phyloP scores from a whole-genome alignment of 2,888 invertebrate genomes.

The Ichneumoninae sp. region DNA sequence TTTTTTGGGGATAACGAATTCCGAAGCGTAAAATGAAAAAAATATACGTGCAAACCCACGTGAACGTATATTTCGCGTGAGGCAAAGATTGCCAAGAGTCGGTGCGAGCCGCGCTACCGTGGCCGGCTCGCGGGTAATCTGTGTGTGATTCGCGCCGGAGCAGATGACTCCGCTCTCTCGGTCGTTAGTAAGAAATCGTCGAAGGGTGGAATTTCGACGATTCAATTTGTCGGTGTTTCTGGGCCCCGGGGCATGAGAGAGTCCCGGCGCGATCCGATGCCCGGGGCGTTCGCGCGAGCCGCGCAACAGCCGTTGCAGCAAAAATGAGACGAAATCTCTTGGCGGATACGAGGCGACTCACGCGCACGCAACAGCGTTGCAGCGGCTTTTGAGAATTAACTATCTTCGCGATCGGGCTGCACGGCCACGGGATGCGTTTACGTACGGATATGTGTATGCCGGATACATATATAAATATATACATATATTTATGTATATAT shows the following conservation, averaged over 20 bases:
- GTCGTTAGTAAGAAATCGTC: conserved; percentile 73
- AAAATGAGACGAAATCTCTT: conserved; percentile 75
- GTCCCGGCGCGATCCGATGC: conserved; percentile 62
- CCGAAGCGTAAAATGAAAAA: background rate
- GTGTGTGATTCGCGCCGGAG: conserved; percentile 15
- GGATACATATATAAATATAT: conserved; percentile 29
- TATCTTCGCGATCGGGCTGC: conserved; percentile 24
- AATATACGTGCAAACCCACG: background rate
- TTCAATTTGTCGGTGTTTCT: conserved; percentile 81
- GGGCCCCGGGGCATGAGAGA: conserved; percentile 40
- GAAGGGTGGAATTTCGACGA: conserved; percentile 77
- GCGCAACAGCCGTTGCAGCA: conserved; percentile 74
- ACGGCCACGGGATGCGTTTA: conserved; percentile 2
- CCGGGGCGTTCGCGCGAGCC: conserved; percentile 74
- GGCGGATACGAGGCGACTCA: conserved; percentile 64
- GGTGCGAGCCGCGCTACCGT: conserved; percentile 32
- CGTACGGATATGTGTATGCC: too few species aligned
- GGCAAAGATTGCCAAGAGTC: background rate
- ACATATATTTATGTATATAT: conserved; percentile 37
- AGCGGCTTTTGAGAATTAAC: conserved; percentile 30
- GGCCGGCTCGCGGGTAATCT: conserved; percentile 1
- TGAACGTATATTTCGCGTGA: conserved; percentile 11
- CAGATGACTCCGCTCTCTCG: conserved; percentile 31
- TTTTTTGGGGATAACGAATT: background rate
- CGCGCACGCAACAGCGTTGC: conserved; percentile 43